Evolutionary conservation across 2,797 vertebrate species (phyloP), one percentile per base, ranked within the genome.

Genomic region (Pteronotus mesoamericanus): DNA sequence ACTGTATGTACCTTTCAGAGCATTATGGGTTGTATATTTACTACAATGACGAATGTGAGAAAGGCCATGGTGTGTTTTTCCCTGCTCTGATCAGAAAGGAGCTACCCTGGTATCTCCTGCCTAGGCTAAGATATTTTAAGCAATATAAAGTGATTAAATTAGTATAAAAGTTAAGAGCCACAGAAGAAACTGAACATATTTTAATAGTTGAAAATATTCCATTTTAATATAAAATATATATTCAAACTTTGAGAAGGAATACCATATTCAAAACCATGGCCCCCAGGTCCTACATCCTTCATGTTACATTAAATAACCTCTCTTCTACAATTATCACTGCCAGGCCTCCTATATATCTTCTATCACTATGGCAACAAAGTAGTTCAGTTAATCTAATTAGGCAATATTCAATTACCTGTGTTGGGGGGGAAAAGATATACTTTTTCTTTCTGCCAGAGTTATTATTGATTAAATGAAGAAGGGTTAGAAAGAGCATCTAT

Each of bases 341-440:
- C 95, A 96, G 51, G 34, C 5, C 4, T 79, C 39, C 69, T 86
- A 92, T 84, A 92, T 57, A 96, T 95, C 94, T 96, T 32, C 26
- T 79, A 88, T 95, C 68, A 86, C 78, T 88, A 48, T 79, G 72
- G 51, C 86, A 96, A 96, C 92, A 92, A 94, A 95, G 78, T 66
- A 95, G 48, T 90, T 48, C 90, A 75, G 78, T 95, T 97, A 96
- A 96, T 97, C 86, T 94, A 96, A 97, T 97, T 96, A 96, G 92
- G 48, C 42, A 83, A 95, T 93, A 96, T 96, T 95, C 95, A 96
- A 96, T 97, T 97, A 95, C 69, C 57, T 94, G 37, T 88, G 19
- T 86, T 92, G 78, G 53, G 34, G 34, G 39, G 16, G 19, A 94
- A 93, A 85, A 92, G n/a, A 86, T 57, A 94, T 51, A 88, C 57